A percentile compares a stretch with the other conserved stretches of the same genome.
Conservation (phyloP, 1,140 invertebrate species). For the Aphis gossypii region DNA sequence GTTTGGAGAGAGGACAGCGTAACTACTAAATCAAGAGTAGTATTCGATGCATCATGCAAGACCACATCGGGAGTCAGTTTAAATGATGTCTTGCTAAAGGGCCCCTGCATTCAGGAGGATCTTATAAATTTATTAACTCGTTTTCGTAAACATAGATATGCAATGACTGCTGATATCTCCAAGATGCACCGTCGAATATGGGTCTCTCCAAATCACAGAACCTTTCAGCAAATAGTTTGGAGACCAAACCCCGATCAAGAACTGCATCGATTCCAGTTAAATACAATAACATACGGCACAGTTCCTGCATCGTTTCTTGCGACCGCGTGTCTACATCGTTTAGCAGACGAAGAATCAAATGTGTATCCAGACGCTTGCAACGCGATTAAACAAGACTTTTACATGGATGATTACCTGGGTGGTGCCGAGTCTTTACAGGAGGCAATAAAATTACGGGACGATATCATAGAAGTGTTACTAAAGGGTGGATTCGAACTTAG, state of each 20-base stretch:
- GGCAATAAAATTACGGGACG: no score
- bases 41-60: slow-evolving; percentile 63
- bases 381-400: slow-evolving; percentile 60
- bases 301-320: slow-evolving; percentile 63
- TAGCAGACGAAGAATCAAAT: slow-evolving; percentile 62
- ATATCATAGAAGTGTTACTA: no score
- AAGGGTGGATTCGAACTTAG: no score
- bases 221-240: no score
- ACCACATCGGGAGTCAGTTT: slow-evolving; percentile 61
- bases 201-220: slow-evolving; percentile 61
- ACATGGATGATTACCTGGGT: slow-evolving; percentile 61
- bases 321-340: slow-evolving; percentile 62
- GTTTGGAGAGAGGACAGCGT: slow-evolving; percentile 60
- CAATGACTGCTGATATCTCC: slow-evolving; percentile 63
- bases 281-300: slow-evolving; percentile 58
- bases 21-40: slow-evolving; percentile 61
- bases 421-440: slow-evolving; percentile 50
- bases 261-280: no score
- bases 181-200: slow-evolving; percentile 64
- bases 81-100: slow-evolving; percentile 63
- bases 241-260: no score
- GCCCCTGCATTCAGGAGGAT: slow-evolving; percentile 61
- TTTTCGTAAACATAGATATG: slow-evolving; percentile 62
- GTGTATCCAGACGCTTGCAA: slow-evolving; percentile 59
- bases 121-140: slow-evolving; percentile 62